A percentile compares a stretch with the other conserved stretches of the same genome.
Conservation (phyloP, 2,797 vertebrate species). For the Falco cherrug region DNA sequence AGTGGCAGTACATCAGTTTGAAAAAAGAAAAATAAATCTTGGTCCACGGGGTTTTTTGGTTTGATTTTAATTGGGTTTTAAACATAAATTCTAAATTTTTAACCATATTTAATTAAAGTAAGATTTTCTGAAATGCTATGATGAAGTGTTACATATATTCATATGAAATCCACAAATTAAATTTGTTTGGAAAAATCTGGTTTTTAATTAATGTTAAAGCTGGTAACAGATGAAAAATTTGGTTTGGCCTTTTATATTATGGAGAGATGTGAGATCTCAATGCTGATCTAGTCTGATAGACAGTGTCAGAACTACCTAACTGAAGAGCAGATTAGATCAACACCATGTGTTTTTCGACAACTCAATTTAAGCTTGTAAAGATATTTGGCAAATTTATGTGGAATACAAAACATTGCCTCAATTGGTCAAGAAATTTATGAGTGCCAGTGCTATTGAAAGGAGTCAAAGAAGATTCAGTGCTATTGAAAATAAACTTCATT, state of each 20-base stretch:
- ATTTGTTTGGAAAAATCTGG: neutral
- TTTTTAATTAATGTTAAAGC: neutral
- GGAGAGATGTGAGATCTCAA: neutral
- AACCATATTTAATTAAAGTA: neutral
- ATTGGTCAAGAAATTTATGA: neutral
- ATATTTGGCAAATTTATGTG: neutral
- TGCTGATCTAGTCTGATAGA: neutral
- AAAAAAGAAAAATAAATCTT: neutral
- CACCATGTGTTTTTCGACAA: neutral
- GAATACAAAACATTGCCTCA: neutral
- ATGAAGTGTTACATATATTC: neutral
- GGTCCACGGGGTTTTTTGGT: fast-evolving
- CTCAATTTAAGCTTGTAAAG: neutral
- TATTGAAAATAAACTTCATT: neutral
- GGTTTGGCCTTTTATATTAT: neutral
- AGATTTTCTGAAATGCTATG: neutral
- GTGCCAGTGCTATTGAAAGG: neutral
- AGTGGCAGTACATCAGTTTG: neutral
- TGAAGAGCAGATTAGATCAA: neutral
- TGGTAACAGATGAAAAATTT: neutral
- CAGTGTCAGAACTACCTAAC: neutral
- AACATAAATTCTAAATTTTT: neutral
- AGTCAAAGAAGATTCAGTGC: neutral
- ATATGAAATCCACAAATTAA: neutral
- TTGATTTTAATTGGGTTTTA: neutral